phyloP scores from a whole-genome alignment of 1,140 invertebrate genomes.

The Drosophila mayri region DNA sequence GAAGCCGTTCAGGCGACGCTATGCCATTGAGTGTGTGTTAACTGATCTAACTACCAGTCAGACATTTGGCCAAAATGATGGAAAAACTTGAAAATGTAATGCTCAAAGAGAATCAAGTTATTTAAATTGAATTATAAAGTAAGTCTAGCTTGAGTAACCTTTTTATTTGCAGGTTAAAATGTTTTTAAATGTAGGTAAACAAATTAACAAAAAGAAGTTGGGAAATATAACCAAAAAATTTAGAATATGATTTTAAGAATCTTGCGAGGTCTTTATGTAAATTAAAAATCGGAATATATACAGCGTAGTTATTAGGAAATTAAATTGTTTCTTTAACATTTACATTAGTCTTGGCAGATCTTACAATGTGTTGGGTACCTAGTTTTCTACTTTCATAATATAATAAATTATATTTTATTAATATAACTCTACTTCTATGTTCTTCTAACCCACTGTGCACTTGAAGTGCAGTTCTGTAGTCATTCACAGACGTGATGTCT shows the following conservation, averaged over 20 bases:
- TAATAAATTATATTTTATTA: background rate
- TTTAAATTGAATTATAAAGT: background rate
- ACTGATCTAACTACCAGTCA: conserved; percentile 42
- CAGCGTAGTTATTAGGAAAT: background rate
- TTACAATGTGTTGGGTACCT: background rate
- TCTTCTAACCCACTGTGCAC: conserved; percentile 19
- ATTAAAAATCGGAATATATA: background rate
- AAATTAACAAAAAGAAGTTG: background rate
- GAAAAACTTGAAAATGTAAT: background rate
- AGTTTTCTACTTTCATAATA: background rate
- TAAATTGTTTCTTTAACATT: background rate
- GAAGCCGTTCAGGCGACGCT: conserved; percentile 34
- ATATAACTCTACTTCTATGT: background rate
- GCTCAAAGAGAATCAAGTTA: too few species aligned
- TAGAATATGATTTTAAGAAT: background rate
- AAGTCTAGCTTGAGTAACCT: too few species aligned
- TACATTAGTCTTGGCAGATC: background rate
- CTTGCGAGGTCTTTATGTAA: background rate
- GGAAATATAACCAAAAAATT: background rate
- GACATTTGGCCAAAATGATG: background rate
- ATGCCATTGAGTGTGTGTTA: conserved; percentile 42
- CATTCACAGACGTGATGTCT: conserved; percentile 35
- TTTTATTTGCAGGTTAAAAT: too few species aligned
- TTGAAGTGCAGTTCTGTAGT: conserved; percentile 20
- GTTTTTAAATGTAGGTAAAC: background rate